These are phyloP conservation scores for Phataginus tetradactyla DNA, from an alignment of 2,797 vertebrate genomes.

Conservation along the genomic window DNA sequence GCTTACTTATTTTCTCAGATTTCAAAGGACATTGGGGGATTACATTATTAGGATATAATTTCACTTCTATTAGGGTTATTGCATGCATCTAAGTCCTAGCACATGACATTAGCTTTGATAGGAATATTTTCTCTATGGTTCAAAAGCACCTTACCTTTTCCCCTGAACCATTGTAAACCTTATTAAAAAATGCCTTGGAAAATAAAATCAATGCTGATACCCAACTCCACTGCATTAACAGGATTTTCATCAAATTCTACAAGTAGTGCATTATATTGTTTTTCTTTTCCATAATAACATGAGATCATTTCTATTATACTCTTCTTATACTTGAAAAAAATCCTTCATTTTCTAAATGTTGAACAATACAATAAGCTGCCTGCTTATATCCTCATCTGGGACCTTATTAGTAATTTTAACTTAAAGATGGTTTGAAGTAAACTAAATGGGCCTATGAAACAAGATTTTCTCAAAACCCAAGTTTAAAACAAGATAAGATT, in stretches of 20 bases:
- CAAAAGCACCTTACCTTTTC: conserved; percentile 54
- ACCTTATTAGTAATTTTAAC: conserved; percentile 63
- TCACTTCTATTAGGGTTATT: not conserved
- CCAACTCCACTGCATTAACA: conserved; percentile 48
- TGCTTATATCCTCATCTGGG: conserved; percentile 44
- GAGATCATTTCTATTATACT: conserved; percentile 56
- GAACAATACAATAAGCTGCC: conserved; percentile 11
- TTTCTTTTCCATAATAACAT: conserved; percentile 59
- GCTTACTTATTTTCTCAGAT: conserved; percentile 22
- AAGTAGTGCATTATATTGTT: conserved; percentile 63
- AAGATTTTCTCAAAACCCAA: conserved; percentile 62
- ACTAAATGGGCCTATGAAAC: conserved; percentile 53
- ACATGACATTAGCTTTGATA: not conserved
- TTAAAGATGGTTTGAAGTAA: conserved; percentile 60
- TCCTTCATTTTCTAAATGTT: conserved; percentile 65
- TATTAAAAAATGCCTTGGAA: conserved; percentile 70
- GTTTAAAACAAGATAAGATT: conserved; percentile 55
- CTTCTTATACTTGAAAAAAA: conserved; percentile 57
- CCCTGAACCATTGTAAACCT: conserved; percentile 60
- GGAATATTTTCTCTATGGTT: conserved; percentile 60
- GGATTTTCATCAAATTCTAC: conserved; percentile 60
- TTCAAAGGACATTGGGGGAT: conserved; percentile 21
- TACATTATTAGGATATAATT: conserved; percentile 46
- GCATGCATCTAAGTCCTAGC: conserved; percentile 6
- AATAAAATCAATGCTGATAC: conserved; percentile 74